Conservation (phyloP, 2,113 vertebrate species). For the Channa maculata region DNA sequence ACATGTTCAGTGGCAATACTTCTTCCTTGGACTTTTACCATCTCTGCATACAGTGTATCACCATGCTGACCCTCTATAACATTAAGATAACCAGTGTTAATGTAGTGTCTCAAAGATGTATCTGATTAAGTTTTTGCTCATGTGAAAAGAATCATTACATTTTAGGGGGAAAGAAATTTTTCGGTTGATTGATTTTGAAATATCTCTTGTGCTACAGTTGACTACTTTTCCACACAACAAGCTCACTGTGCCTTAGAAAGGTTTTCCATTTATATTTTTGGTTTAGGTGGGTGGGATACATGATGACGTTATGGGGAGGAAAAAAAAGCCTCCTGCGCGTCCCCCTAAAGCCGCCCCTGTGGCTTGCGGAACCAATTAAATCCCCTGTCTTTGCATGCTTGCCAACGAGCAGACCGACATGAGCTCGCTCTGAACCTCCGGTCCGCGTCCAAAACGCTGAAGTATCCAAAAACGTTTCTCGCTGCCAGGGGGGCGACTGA, state of each 20-base stretch:
- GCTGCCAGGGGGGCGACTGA: not conserved
- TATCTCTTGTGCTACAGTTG: too few relatives aligned
- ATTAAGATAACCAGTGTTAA: too few relatives aligned
- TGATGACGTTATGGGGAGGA: conserved; percentile 40
- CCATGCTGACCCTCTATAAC: too few relatives aligned
- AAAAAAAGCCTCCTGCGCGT: conserved; percentile 27
- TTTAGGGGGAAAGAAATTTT: too few relatives aligned
- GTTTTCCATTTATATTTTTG: conserved; percentile 5
- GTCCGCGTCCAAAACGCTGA: not conserved
- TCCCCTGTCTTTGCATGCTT: conserved; percentile 21
- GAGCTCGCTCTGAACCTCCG: conserved; percentile 1
- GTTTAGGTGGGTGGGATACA: conserved; percentile 35
- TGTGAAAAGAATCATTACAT: too few relatives aligned
- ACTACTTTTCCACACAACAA: not conserved
- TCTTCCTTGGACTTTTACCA: too few relatives aligned
- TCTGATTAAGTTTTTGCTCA: too few relatives aligned
- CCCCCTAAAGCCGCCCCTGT: conserved; percentile 56
- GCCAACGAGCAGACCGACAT: conserved; percentile 47
- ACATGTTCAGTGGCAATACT: too few relatives aligned
- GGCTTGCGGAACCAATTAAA: conserved; percentile 73
- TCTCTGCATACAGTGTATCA: too few relatives aligned
- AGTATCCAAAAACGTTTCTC: not conserved
- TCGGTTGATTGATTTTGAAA: too few relatives aligned
- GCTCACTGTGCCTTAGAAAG: not conserved
- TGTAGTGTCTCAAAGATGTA: too few relatives aligned